Evolutionary conservation across 2,797 vertebrate genomes (phyloP).

Genomic region (Hylomyscus alleni): DNA sequence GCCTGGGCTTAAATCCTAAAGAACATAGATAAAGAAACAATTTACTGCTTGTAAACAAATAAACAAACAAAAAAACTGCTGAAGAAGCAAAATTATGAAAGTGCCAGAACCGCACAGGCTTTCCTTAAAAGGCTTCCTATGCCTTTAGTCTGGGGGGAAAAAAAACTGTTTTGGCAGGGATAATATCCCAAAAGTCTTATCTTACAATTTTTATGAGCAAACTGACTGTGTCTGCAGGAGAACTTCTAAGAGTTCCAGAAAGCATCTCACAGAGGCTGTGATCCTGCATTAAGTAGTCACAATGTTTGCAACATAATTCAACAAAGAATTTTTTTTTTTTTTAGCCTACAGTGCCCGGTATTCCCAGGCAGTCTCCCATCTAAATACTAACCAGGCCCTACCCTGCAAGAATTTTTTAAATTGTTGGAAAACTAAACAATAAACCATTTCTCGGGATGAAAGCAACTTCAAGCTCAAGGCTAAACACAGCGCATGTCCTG

Average conservation of each 20-base stretch:
- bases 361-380: no score
- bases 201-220: slow-evolving; percentile 54
- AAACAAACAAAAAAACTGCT: slow-evolving; percentile 30
- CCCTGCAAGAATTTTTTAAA: no score
- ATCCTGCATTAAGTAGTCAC: not conserved
- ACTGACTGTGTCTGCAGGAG: not conserved
- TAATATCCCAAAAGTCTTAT: slow-evolving; percentile 7
- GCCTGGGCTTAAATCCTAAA: not conserved
- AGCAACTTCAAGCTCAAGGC: not conserved
- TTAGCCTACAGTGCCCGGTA: no score
- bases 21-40: not conserved
- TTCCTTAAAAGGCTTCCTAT: not conserved
- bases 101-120: slow-evolving; percentile 2
- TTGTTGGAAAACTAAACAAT: slow-evolving; percentile 27
- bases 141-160: not conserved
- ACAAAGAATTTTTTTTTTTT: not conserved
- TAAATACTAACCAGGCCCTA: no score
- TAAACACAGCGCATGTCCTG: not conserved
- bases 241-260: not conserved
- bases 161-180: slow-evolving; percentile 20
- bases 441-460: not conserved
- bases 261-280: slow-evolving; percentile 45
- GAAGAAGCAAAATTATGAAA: slow-evolving; percentile 43
- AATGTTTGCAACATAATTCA: slow-evolving; percentile 45
- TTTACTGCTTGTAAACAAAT: slow-evolving; percentile 39